phyloP scores from a whole-genome alignment of 2,888 invertebrate species.

The Epinotia bilunana region DNA sequence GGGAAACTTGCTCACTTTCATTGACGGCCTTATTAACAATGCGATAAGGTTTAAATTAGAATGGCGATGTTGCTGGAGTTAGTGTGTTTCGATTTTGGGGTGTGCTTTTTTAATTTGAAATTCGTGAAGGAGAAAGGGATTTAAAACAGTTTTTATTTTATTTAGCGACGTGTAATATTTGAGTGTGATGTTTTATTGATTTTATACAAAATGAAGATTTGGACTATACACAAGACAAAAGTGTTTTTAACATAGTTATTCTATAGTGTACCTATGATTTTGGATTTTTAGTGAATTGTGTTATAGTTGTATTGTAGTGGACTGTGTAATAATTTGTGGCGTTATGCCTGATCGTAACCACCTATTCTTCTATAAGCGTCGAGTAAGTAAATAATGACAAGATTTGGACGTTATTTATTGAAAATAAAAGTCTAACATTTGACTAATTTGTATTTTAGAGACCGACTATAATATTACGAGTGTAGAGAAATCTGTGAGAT shows the following conservation, averaged over 20 bases:
- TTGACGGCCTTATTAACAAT: neutral
- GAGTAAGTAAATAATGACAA: constrained; percentile 61
- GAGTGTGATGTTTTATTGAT: neutral
- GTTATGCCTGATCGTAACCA: constrained; percentile 76
- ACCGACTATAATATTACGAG: no score
- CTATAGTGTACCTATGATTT: neutral
- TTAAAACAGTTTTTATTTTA: neutral
- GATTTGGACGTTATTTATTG: no score
- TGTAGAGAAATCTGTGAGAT: no score
- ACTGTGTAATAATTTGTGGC: constrained; percentile 32
- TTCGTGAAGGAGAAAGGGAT: neutral
- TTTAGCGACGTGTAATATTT: neutral
- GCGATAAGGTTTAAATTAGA: neutral
- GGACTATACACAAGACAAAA: neutral
- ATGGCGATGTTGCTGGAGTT: neutral
- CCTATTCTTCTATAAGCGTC: constrained; percentile 62
- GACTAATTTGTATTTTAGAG: no score
- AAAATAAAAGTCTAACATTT: no score
- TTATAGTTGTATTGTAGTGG: constrained; percentile 9
- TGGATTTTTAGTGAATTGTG: neutral
- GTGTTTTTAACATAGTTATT: neutral
- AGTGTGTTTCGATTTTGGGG: neutral
- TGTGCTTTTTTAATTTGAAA: constrained; percentile 1
- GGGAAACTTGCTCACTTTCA: neutral
- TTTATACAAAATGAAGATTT: constrained; percentile 5